Evolutionary conservation across 1,140 invertebrate genomes (phyloP).

Genomic region (Drosophila seguyi): DNA sequence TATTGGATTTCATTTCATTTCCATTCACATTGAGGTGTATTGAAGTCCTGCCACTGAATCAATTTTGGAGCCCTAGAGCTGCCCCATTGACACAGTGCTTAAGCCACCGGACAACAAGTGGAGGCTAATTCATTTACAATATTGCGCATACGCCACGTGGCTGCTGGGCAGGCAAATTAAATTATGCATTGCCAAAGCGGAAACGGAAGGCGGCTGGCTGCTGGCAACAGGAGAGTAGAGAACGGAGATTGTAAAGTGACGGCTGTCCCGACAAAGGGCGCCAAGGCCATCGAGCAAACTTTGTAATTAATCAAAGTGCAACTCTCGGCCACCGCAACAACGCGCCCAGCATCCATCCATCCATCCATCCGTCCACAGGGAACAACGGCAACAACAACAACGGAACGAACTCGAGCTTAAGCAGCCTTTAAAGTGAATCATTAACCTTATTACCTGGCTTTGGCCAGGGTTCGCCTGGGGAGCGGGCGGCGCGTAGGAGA

Average conservation of each 20-base stretch:
- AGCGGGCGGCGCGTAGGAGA: not conserved
- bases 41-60: conserved; percentile 5
- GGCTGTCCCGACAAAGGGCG: conserved; percentile 44
- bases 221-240: not conserved
- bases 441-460: conserved; percentile 70
- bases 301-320: conserved; percentile 80
- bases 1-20: not conserved
- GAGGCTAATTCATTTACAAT: conserved; percentile 63
- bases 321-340: conserved; percentile 40
- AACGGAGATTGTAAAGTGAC: conserved; percentile 5
- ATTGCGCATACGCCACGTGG: conserved; percentile 67
- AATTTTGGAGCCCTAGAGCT: conserved; percentile 27
- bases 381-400: conserved; percentile 33
- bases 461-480: not conserved
- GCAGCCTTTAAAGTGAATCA: conserved; percentile 75
- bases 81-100: conserved; percentile 15
- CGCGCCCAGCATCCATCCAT: conserved; percentile 12
- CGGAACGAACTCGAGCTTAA: conserved; percentile 33
- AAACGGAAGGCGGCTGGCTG: conserved; percentile 19
- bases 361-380: not conserved
- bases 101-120: conserved; percentile 13
- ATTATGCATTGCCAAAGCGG: conserved; percentile 60
- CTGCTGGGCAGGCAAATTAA: conserved; percentile 55
- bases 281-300: conserved; percentile 34
- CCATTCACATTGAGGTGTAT: not conserved